Evolutionary conservation across 2,888 invertebrate genomes (phyloP), one percentile per base, ranked within the genome.

Genomic region (Biston stratarius): DNA sequence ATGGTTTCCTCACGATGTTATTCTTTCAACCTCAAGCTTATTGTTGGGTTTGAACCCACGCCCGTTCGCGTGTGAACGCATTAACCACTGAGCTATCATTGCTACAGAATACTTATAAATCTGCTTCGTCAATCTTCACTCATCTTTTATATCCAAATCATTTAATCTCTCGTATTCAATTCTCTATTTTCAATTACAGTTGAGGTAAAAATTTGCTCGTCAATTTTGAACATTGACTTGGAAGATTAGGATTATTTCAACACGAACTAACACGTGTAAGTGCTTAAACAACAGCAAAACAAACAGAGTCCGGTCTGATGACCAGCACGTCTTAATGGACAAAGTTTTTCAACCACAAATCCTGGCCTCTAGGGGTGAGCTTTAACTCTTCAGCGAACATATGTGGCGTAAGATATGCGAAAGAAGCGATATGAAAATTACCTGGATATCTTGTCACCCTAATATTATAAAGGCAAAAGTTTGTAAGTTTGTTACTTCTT

Each of bases 301-400:
- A 74, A 77, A 70, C 64, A 48, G 64, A 72, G 67, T 73, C 66
- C 64, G 62, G 75, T 76, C 79, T 78, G 85, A 86, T 85, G 86
- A 61, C 82, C 84, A 78, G 73, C 75, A 67, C 72, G 76, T 80
- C 84, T 83, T 90, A 91, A 91, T 90, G 87, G 87, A 80, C 80
- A 83, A 91, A 90, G 88, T 90, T 91, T 88, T 85, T 86, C 81
- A 73, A 72, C 84, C 86, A 86, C 89, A 89, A 90, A 89, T 89
- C 87, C 86, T 78, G 64, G 74, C 79, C 82, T 74, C 76, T 64
- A 67, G 80, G 76, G 81, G 55, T 56, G 77, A 80, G 62, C 64
- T 73, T n/a, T 73, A 67, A 70, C 67, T 74, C 72, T 68, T 63
- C 59, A 52, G 52, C 47, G 49, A 9, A 34, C 40, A 24, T 62